Percentiles rank a stretch among this genome's conserved stretches.
phyloP scores from a whole-genome alignment of 2,113 vertebrate genomes.

The Monarcha castaneiventris region DNA sequence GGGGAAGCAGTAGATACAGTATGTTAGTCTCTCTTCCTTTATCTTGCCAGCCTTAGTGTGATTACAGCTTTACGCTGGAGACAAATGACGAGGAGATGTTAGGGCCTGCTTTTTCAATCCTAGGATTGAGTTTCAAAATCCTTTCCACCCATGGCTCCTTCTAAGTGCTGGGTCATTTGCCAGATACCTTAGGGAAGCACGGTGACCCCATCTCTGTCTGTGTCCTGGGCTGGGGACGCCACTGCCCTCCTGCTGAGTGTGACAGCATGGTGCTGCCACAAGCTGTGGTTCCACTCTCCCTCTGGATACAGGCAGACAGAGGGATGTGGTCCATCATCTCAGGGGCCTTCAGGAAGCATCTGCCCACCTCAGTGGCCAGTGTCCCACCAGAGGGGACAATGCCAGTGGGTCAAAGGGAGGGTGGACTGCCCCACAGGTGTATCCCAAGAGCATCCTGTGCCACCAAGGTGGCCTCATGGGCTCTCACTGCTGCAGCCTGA shows the following conservation, averaged over 20 bases:
- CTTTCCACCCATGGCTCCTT: neutral
- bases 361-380: neutral
- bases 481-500: neutral
- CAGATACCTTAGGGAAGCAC: rapidly evolving
- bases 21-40: neutral
- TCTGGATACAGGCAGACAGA: neutral
- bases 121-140: neutral
- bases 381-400: neutral
- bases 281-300: neutral
- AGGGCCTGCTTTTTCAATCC: neutral
- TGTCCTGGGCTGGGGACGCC: rapidly evolving
- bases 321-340: neutral
- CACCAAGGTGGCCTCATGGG: rapidly evolving
- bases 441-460: neutral
- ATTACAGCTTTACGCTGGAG: neutral
- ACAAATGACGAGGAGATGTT: neutral
- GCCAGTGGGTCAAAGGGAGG: rapidly evolving
- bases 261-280: neutral
- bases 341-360: neutral
- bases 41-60: neutral
- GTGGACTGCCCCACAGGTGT: neutral
- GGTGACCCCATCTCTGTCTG: neutral
- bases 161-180: neutral
- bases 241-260: rapidly evolving
- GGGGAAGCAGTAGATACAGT: neutral